These are phyloP conservation scores for Heliconius nattereri DNA, from an alignment of 1,140 invertebrate species.

Conservation along the genomic window DNA sequence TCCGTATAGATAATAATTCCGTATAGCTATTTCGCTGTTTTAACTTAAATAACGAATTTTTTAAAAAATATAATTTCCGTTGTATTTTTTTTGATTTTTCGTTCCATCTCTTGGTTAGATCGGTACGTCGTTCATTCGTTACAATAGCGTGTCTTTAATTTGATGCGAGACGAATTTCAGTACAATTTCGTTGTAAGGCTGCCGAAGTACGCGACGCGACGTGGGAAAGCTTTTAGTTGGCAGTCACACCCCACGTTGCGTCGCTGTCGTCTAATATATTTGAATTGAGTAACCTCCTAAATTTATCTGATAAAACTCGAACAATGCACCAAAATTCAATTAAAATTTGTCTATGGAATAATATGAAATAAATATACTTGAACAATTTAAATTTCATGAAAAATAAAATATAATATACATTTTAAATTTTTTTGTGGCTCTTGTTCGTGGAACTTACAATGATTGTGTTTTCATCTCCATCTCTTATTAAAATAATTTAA, in stretches of 20 bases:
- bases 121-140: not conserved
- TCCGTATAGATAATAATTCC: too few relatives aligned
- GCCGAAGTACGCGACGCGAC: constrained; percentile 9
- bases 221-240: constrained; percentile 22
- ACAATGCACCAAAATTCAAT: too few relatives aligned
- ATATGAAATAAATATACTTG: not conserved
- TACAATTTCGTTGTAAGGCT: constrained; percentile 17
- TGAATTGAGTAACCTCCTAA: constrained; percentile 18
- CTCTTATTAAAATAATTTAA: too few relatives aligned
- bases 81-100: not conserved
- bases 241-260: constrained; percentile 18
- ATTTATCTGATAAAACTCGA: too few relatives aligned
- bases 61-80: not conserved
- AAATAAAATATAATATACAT: not conserved
- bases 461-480: too few relatives aligned
- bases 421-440: too few relatives aligned
- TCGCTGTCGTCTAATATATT: constrained; percentile 14
- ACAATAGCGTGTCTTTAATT: constrained; percentile 10
- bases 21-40: not conserved
- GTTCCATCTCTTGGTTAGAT: not conserved
- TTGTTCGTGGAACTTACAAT: too few relatives aligned
- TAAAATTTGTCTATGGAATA: not conserved
- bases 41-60: constrained; percentile 1
- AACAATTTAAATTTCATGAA: not conserved
- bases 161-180: constrained; percentile 27